Percentiles rank a stretch among this genome's conserved stretches.
These are phyloP conservation scores for Drosophila dunni DNA, from an alignment of 1,140 invertebrate genomes.

Conservation along the genomic window DNA sequence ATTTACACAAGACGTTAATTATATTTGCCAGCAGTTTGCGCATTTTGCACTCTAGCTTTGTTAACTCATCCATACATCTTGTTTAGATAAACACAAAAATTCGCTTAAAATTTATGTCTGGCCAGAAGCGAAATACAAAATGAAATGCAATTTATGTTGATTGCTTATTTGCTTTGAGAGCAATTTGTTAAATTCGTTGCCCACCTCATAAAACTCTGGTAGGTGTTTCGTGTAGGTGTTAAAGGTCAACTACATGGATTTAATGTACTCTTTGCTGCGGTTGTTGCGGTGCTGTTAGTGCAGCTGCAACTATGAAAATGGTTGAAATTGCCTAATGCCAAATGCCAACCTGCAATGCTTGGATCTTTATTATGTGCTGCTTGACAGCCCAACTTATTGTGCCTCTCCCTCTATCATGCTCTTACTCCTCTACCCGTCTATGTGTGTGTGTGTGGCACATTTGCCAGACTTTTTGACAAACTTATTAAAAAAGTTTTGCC, in stretches of 20 bases:
- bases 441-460: constrained; percentile 23
- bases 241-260: constrained; percentile 62
- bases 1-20: constrained; percentile 29
- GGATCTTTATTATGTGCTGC: constrained; percentile 38
- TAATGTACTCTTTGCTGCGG: constrained; percentile 1
- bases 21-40: constrained; percentile 23
- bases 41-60: constrained; percentile 18
- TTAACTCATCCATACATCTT: constrained; percentile 14
- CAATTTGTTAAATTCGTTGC: constrained; percentile 70
- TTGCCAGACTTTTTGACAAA: constrained; percentile 69
- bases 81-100: constrained; percentile 41
- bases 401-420: background rate
- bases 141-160: constrained; percentile 75
- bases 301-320: constrained; percentile 31
- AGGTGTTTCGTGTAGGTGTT: constrained; percentile 68
- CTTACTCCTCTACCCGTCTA: background rate
- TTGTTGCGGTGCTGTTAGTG: constrained; percentile 23
- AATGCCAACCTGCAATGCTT: constrained; percentile 55
- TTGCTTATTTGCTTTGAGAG: constrained; percentile 79
- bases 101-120: constrained; percentile 38
- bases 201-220: constrained; percentile 33
- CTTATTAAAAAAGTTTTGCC: constrained; percentile 78
- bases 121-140: constrained; percentile 50
- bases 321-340: constrained; percentile 57
- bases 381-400: constrained; percentile 27